These are phyloP conservation scores for Macquaria australasica DNA, from an alignment of 2,113 vertebrate species.

Conservation along the genomic window DNA sequence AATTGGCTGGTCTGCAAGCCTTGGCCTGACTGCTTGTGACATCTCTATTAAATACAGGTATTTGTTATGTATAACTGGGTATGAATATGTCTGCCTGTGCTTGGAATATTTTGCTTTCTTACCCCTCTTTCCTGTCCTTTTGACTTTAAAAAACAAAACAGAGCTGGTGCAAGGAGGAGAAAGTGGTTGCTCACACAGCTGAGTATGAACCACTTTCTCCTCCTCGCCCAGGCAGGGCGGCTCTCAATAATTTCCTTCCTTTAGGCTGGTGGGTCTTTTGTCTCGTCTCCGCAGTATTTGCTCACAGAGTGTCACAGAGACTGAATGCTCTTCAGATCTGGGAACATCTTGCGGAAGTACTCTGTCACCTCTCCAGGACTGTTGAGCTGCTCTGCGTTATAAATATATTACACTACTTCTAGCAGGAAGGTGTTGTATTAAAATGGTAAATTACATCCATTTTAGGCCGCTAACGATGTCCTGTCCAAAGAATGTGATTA, in stretches of 20 bases:
- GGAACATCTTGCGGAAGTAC: constrained; percentile 11
- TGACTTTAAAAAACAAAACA: constrained; percentile 17
- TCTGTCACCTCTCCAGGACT: constrained; percentile 16
- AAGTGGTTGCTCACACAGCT: background rate
- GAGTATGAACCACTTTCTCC: background rate
- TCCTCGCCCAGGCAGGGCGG: background rate
- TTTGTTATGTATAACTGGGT: constrained; percentile 18
- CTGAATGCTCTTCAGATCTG: constrained; percentile 30
- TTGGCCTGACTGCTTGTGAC: constrained; percentile 2
- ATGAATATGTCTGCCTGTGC: constrained; percentile 5
- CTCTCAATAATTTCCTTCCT: constrained; percentile 21
- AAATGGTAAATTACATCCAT: constrained; percentile 1
- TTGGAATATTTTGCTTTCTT: constrained; percentile 2
- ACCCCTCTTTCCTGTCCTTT: background rate
- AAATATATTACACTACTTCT: constrained; percentile 11
- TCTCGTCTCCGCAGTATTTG: constrained; percentile 16
- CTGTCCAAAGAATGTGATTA: constrained; percentile 31
- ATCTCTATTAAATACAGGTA: constrained; percentile 27
- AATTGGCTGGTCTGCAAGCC: constrained; percentile 18
- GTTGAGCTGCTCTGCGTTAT: background rate
- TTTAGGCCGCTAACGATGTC: background rate
- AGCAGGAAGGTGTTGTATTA: background rate
- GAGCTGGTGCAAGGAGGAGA: background rate
- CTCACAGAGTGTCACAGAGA: constrained; percentile 25
- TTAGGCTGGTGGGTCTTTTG: constrained; percentile 30